A percentile compares a stretch with the other conserved stretches of the same genome.
Conservation (phyloP, 2,888 invertebrate genomes). For the Andrena hattorfiana region DNA sequence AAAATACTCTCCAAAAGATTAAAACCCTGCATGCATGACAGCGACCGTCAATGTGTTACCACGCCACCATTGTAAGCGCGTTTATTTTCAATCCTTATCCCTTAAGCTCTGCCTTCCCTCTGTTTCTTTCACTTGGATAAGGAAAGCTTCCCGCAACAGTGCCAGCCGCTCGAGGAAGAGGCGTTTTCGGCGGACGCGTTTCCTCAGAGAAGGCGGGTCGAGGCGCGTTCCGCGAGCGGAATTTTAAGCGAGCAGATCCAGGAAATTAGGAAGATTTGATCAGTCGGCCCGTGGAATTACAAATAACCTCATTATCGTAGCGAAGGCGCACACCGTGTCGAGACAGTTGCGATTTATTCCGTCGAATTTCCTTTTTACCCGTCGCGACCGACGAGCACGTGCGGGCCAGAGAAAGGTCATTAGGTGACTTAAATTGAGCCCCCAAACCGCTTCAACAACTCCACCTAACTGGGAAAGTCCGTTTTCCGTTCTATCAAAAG, state of each 20-base stretch:
- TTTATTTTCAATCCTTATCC: constrained; percentile 60
- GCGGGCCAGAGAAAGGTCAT: constrained; percentile 39
- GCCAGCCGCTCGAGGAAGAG: constrained; percentile 18
- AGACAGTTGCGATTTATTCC: constrained; percentile 68
- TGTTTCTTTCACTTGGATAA: constrained; percentile 32
- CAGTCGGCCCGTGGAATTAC: constrained; percentile 76
- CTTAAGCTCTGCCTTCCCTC: constrained; percentile 14
- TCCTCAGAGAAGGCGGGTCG: constrained; percentile 17
- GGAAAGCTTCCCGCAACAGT: constrained; percentile 55
- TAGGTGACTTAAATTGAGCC: constrained; percentile 64
- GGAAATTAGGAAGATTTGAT: constrained; percentile 82
- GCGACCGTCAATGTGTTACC: too few species aligned
- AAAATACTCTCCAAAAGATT: too few species aligned
- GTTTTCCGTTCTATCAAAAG: not conserved
- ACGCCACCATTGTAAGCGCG: constrained; percentile 51
- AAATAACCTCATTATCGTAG: constrained; percentile 79
- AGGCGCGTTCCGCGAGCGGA: constrained; percentile 64
- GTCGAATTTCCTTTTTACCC: constrained; percentile 70
- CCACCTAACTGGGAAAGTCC: not conserved
- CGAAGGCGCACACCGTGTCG: constrained; percentile 37
- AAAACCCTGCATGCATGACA: too few species aligned
- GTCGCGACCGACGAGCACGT: constrained; percentile 4
- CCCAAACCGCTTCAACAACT: constrained; percentile 10
- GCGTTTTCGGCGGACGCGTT: constrained; percentile 26
- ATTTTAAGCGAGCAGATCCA: constrained; percentile 76